Percentiles rank a stretch among this genome's conserved stretches.
Conservation (phyloP, 2,888 invertebrate genomes). For the Baronia brevicornis region DNA sequence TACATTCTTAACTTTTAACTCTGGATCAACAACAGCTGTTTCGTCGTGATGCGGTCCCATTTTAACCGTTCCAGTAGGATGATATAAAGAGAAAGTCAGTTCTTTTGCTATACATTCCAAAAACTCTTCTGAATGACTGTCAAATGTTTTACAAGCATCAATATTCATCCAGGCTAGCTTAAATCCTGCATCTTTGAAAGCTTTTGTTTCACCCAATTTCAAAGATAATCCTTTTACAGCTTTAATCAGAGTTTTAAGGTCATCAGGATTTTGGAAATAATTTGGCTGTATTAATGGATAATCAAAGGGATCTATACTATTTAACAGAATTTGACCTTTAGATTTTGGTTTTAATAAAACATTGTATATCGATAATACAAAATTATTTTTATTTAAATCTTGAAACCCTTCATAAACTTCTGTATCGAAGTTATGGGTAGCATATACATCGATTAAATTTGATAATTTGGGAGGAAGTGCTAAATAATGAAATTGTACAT, state of each 20-base stretch:
- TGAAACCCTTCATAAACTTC: constrained; percentile 33
- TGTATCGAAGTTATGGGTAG: constrained; percentile 33
- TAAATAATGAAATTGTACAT: constrained; percentile 44
- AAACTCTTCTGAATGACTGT: constrained; percentile 25
- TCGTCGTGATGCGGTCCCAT: constrained; percentile 68
- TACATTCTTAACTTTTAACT: constrained; percentile 25
- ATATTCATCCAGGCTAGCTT: constrained; percentile 42
- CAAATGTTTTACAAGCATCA: constrained; percentile 35
- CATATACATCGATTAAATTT: constrained; percentile 35
- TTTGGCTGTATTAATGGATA: constrained; percentile 66
- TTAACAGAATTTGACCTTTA: constrained; percentile 79
- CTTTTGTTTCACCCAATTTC: constrained; percentile 35
- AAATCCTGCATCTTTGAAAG: constrained; percentile 36
- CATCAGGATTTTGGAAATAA: constrained; percentile 75
- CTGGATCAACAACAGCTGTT: constrained; percentile 12
- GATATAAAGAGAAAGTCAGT: constrained; percentile 74
- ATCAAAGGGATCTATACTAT: constrained; percentile 66
- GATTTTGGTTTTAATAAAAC: constrained; percentile 81
- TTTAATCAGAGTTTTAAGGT: constrained; percentile 47
- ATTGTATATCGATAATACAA: constrained; percentile 63
- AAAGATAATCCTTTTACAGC: constrained; percentile 31
- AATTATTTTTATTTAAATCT: constrained; percentile 35
- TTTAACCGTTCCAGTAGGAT: constrained; percentile 79
- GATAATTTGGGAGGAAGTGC: constrained; percentile 33
- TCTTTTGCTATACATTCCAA: constrained; percentile 17